Conservation (phyloP, 1,140 invertebrate genomes). For the Ips nitidus region DNA sequence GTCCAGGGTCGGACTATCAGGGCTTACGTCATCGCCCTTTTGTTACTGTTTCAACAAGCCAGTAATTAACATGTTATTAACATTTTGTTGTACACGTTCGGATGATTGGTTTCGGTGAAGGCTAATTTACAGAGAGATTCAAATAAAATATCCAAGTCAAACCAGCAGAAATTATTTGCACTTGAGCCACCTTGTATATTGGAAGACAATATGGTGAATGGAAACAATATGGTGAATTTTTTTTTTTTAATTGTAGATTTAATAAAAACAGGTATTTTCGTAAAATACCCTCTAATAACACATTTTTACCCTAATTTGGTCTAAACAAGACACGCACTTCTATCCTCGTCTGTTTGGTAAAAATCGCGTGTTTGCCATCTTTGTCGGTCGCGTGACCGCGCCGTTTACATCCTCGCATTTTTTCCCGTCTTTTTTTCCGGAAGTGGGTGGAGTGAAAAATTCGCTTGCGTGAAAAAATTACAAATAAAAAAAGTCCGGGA, state of each 20-base stretch:
- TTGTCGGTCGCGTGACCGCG: slow-evolving; percentile 1
- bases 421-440: slow-evolving; percentile 32
- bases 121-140: no score
- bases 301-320: slow-evolving; percentile 19
- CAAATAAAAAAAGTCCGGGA: slow-evolving; percentile 37
- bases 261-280: neutral
- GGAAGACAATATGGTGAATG: no score
- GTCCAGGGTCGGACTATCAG: neutral
- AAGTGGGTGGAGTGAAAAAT: slow-evolving; percentile 39
- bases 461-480: slow-evolving; percentile 45
- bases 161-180: no score
- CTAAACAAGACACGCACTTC: slow-evolving; percentile 9
- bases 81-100: no score
- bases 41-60: no score
- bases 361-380: neutral
- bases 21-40: neutral
- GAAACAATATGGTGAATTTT: no score
- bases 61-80: no score
- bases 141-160: no score
- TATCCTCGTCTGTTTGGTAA: neutral
- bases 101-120: no score
- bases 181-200: no score
- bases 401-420: slow-evolving; percentile 10
- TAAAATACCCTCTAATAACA: slow-evolving; percentile 10
- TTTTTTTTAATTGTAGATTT: neutral